Percentiles rank a stretch among this genome's conserved stretches.
Conservation (phyloP, 2,888 invertebrate species). For the Xestia rhomboidea region DNA sequence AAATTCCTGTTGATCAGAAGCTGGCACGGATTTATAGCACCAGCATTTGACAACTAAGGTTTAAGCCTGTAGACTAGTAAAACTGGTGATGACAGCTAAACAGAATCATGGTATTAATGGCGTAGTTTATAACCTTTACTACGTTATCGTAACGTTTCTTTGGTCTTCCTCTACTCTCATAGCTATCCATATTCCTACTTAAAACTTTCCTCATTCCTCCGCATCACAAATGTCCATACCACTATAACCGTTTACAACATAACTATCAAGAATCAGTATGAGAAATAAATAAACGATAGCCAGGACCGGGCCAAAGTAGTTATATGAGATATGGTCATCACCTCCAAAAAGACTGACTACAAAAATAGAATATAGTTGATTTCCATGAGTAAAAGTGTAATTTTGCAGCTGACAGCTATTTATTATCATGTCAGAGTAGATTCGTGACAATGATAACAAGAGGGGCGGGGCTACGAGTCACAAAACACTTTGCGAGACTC, state of each 20-base stretch:
- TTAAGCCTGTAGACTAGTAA: not conserved
- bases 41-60: slow-evolving; percentile 13
- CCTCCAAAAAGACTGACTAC: too few species aligned
- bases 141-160: too few species aligned
- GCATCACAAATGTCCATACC: too few species aligned
- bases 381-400: not conserved
- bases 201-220: too few species aligned
- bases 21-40: slow-evolving; percentile 21
- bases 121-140: not conserved
- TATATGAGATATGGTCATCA: not conserved
- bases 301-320: not conserved
- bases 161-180: too few species aligned
- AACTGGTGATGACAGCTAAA: slow-evolving; percentile 5
- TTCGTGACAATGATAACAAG: slow-evolving; percentile 6
- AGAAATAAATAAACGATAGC: not conserved
- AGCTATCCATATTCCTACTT: too few species aligned
- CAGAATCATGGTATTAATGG: not conserved
- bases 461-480: not conserved
- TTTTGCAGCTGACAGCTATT: slow-evolving; percentile 14
- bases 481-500: not conserved
- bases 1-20: slow-evolving; percentile 15
- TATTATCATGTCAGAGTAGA: slow-evolving; percentile 2
- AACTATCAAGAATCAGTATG: not conserved
- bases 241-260: too few species aligned
- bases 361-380: not conserved